These are phyloP conservation scores for Galleria mellonella DNA, from an alignment of 1,140 invertebrate genomes.

Conservation along the genomic window DNA sequence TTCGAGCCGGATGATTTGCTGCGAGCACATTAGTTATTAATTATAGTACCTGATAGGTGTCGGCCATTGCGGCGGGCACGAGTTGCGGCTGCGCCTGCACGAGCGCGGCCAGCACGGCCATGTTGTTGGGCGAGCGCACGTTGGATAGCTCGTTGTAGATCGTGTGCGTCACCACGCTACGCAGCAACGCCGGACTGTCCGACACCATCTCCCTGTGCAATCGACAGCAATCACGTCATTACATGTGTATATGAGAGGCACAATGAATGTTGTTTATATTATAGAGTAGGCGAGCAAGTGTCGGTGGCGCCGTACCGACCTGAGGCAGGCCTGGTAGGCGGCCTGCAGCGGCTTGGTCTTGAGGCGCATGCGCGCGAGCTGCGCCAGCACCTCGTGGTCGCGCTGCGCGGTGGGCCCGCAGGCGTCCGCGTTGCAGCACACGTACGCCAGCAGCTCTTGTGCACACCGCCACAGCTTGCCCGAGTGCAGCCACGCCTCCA, in stretches of 20 bases:
- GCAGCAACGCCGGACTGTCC: slow-evolving; percentile 87
- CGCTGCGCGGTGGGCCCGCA: slow-evolving; percentile 84
- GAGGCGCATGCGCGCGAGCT: slow-evolving; percentile 91
- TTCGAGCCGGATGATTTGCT: too few species aligned
- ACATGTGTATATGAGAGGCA: too few species aligned
- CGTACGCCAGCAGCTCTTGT: slow-evolving; percentile 94
- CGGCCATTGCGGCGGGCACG: slow-evolving; percentile 85
- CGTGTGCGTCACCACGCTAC: slow-evolving; percentile 91
- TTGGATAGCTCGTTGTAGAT: slow-evolving; percentile 96
- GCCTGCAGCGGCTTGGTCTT: slow-evolving; percentile 95
- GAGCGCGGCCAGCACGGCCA: slow-evolving; percentile 89
- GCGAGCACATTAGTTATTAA: too few species aligned
- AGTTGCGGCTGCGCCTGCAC: slow-evolving; percentile 87
- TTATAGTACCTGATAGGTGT: slow-evolving; percentile 84
- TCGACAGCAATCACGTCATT: too few species aligned
- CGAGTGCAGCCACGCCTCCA: slow-evolving; percentile 97
- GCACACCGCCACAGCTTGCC: slow-evolving; percentile 93
- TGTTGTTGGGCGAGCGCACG: slow-evolving; percentile 94
- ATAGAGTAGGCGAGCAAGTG: too few species aligned
- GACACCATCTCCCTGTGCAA: slow-evolving; percentile 82
- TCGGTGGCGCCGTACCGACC: too few species aligned
- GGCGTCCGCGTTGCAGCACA: slow-evolving; percentile 87
- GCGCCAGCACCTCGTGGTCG: slow-evolving; percentile 93
- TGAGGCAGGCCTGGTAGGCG: slow-evolving; percentile 88
- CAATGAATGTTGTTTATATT: too few species aligned